Evolutionary conservation across 2,888 invertebrate species (phyloP), one percentile per base, ranked within the genome.

Genomic region (Acleris emargana): DNA sequence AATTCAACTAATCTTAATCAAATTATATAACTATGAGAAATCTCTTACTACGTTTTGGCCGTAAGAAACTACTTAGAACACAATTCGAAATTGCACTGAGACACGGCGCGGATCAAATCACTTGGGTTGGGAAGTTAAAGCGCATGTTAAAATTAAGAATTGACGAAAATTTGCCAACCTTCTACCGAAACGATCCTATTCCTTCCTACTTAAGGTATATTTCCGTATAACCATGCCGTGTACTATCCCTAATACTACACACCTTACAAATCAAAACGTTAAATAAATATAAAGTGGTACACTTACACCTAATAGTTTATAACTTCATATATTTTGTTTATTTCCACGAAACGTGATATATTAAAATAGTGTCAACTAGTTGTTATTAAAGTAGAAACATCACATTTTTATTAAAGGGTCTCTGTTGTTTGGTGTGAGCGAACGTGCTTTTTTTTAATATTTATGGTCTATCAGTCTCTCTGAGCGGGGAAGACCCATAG

Each of bases 301-400:
- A 82, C 89, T 89, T 89, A 88, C 66, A 84, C 72, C 86, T 88
- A 88, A 79, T 83, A 89, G 88, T 87, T 88, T 73, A 82, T 80
- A 88, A 90, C 86, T 86, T 89, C 83, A 88, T 87, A 80, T 80
- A 81, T 78, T 72, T 77, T 64, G 51, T 63, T 63, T 73, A 78
- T 81, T 82, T 82, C 85, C 85, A 84, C 81, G 83, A 85, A 84
- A 83, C 76, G 82, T 83, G 83, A 82, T 84, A 82, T 83, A 86
- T 81, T 86, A 89, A 86, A 89, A 87, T 87, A 88, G 86, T 87
- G 83, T 86, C 81, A 84, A 84, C 83, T 86, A 86, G 80, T 78
- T 64, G 80, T 78, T 64, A 74, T 76, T 78, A 78, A 79, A 77
- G 74, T 81, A 84, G 80, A 85, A 84, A 88, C 82, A 90, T 89